Base-by-base conservation (phyloP, 1,140 invertebrate genomes). In the Trigoniulus corallinus region DNA sequence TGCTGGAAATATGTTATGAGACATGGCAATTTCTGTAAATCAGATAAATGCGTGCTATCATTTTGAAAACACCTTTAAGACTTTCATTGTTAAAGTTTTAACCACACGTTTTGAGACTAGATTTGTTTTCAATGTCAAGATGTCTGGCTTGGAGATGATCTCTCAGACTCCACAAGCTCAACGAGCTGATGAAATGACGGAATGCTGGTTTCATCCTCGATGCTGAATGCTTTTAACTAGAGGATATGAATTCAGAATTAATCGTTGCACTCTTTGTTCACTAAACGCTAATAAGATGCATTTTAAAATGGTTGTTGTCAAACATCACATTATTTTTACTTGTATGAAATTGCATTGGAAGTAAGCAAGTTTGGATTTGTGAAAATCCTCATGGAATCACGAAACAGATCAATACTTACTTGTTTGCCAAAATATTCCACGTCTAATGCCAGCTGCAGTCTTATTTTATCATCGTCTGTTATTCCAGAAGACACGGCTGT, bases 391-490 rank as follows among this genome's bases (percentile, higher is more conserved):
- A n/a, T n/a, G n/a, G n/a, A n/a, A n/a, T n/a, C n/a, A n/a, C n/a
- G n/a, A n/a, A n/a, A n/a, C n/a, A n/a, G n/a, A n/a, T n/a, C n/a
- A 34, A 34, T 7, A 34, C 52, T 50, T 58, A 72, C 68, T 62
- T 68, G 62, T 47, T 62, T 53, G 18, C 64, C 64, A 53, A 70
- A 71, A 41, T 58, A 57, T 44, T 76, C 65, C 4, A 94, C 84
- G 72, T 96, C 92, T 10, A 92, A 75, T 56, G 80, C 77, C 18
- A 96, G 71, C 64, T 96, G 92, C 51, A 83, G 71, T 42, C 89
- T 73, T 64, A 95, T 95, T 71, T 95, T 96, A 63, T 92, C 86
- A 66, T 94, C 89, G 64, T 96, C 92, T 10, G 72, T 76, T 18
- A 76, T 67, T 63, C 79, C 68, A 39, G 56, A 53, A 13, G 57